Evolutionary conservation across 2,888 invertebrate genomes (phyloP).

Genomic region (Hedya salicella): DNA sequence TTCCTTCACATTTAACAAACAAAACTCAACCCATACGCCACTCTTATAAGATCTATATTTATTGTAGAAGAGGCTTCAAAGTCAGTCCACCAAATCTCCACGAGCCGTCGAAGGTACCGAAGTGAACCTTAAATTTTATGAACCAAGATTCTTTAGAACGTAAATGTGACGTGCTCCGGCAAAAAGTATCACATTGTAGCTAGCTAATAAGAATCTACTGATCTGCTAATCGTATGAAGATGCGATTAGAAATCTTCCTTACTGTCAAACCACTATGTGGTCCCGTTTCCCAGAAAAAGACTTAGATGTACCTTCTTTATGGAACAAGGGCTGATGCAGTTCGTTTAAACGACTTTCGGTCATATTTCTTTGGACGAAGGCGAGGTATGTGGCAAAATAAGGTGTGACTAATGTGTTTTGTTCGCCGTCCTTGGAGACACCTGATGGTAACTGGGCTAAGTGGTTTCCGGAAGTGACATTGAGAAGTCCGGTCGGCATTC

Average conservation of each 20-base stretch:
- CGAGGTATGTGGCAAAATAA: background rate
- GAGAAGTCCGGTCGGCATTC: background rate
- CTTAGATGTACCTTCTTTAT: background rate
- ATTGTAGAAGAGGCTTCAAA: background rate
- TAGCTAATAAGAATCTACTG: no score
- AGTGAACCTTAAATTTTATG: background rate
- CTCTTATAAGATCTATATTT: background rate
- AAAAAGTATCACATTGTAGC: no score
- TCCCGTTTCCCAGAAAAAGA: background rate
- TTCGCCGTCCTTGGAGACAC: conserved; percentile 38
- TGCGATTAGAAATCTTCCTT: no score
- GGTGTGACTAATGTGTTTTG: conserved; percentile 15
- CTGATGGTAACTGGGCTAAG: conserved; percentile 26
- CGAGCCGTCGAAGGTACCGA: background rate
- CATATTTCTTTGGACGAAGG: background rate
- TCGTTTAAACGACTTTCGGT: background rate
- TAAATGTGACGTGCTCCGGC: no score
- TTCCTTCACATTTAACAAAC: background rate
- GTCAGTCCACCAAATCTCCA: background rate
- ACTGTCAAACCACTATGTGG: background rate
- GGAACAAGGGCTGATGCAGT: background rate
- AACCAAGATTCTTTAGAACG: no score
- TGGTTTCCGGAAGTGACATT: conserved; percentile 33
- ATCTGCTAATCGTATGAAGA: no score
- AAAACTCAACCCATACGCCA: background rate